phyloP scores from a whole-genome alignment of 2,113 vertebrate species.

The Dendrocopos noguchii region DNA sequence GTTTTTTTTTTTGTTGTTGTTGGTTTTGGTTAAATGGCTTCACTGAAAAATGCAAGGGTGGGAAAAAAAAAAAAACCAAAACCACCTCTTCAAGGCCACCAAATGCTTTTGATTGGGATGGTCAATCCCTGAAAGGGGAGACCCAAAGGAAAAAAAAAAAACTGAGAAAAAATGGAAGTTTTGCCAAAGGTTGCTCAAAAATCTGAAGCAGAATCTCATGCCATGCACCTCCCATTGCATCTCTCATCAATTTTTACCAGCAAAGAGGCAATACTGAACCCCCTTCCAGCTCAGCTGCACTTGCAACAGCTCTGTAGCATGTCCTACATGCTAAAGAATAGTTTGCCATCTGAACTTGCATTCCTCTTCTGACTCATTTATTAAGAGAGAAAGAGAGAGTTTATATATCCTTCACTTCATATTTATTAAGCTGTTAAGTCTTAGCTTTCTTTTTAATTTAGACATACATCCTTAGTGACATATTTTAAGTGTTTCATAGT shows the following conservation, averaged over 20 bases:
- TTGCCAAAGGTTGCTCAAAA: not conserved
- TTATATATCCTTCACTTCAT: conserved; percentile 71
- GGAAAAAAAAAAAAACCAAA: not conserved
- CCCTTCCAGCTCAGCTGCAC: conserved; percentile 23
- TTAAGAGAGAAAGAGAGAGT: conserved; percentile 51
- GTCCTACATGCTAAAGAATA: conserved; percentile 85
- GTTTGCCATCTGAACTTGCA: conserved; percentile 96
- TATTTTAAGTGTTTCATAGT: conserved; percentile 91
- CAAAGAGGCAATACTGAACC: conserved; percentile 46
- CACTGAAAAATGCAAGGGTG: not conserved
- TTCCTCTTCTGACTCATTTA: conserved; percentile 69
- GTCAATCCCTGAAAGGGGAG: not conserved
- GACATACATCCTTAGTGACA: conserved; percentile 82
- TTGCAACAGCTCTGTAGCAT: conserved; percentile 64
- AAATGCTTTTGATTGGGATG: not conserved
- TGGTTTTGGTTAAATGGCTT: conserved; percentile 38
- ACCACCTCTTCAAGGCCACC: not conserved
- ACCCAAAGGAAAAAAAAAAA: not conserved
- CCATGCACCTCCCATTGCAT: conserved; percentile 40
- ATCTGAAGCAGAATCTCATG: not conserved
- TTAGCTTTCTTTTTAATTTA: conserved; percentile 85
- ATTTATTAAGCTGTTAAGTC: conserved; percentile 87
- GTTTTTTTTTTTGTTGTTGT: not conserved
- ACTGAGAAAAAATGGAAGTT: not conserved
- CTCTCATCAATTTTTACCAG: conserved; percentile 1